Conservation (phyloP, 2,113 vertebrate genomes). For the Aphyosemion australe region DNA sequence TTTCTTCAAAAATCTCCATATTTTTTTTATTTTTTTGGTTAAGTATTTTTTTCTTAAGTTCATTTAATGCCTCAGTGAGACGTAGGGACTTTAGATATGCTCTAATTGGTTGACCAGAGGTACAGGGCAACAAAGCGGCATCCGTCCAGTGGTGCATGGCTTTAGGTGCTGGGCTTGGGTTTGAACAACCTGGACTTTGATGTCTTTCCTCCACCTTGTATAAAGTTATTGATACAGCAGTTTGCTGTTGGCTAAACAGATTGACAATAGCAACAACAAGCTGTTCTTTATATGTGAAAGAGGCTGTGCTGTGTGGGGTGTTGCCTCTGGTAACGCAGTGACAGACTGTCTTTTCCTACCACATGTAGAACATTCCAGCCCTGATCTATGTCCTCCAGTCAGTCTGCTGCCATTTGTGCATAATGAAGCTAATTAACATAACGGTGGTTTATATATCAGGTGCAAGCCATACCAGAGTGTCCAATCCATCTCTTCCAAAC, state of each 20-base stretch:
- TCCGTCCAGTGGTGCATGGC: no score
- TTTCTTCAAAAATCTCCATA: no score
- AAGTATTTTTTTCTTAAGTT: no score
- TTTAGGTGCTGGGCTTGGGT: no score
- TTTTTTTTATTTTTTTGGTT: no score
- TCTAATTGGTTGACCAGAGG: no score
- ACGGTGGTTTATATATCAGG: slow-evolving; percentile 73
- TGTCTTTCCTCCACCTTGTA: neutral
- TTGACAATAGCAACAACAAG: slow-evolving; percentile 32
- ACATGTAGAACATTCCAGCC: slow-evolving; percentile 57
- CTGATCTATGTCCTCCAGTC: slow-evolving; percentile 74
- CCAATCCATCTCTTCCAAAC: slow-evolving; percentile 63
- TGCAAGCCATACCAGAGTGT: slow-evolving; percentile 51
- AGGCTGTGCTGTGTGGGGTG: slow-evolving; percentile 17
- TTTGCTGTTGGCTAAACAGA: slow-evolving; percentile 29
- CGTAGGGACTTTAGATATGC: no score
- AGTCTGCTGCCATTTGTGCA: slow-evolving; percentile 61
- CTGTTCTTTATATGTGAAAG: slow-evolving; percentile 45
- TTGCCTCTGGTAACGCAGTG: slow-evolving; percentile 43
- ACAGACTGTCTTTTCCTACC: slow-evolving; percentile 44
- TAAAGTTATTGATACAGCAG: no score
- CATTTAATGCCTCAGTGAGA: no score
- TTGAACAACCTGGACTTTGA: neutral
- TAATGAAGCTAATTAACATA: slow-evolving; percentile 77
- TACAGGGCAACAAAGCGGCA: no score